Evolutionary conservation across 2,113 vertebrate species (phyloP).

Genomic region (Lucifuga dentata): DNA sequence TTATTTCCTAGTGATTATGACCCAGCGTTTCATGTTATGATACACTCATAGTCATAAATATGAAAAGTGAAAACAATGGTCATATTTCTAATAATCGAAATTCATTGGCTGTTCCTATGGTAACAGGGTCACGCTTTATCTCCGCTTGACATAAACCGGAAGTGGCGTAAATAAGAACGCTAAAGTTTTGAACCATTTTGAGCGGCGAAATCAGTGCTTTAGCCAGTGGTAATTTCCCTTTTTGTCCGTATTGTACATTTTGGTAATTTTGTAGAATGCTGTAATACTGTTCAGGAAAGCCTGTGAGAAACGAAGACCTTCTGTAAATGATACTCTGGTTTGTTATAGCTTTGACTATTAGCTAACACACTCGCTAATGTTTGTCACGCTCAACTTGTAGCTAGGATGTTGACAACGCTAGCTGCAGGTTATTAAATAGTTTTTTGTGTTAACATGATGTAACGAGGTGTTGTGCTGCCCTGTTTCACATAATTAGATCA

Average conservation of each 20-base stretch:
- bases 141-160: constrained; percentile 65
- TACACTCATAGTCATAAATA: too few relatives aligned
- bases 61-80: too few relatives aligned
- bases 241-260: background rate
- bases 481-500: background rate
- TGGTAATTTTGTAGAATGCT: accelerated
- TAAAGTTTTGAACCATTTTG: constrained; percentile 74
- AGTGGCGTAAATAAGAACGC: constrained; percentile 56
- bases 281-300: background rate
- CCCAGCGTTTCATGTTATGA: too few relatives aligned
- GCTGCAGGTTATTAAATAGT: background rate
- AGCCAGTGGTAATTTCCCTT: constrained; percentile 3
- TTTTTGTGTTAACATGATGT: background rate
- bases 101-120: constrained; percentile 50
- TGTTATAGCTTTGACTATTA: constrained; percentile 29
- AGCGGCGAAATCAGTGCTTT: constrained; percentile 47
- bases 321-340: background rate
- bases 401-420: too few relatives aligned
- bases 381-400: too few relatives aligned
- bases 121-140: constrained; percentile 43
- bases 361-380: constrained; percentile 17
- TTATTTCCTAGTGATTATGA: too few relatives aligned
- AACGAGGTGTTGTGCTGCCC: background rate
- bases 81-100: background rate
- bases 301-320: background rate